Evolutionary conservation across 2,888 invertebrate species (phyloP).

Genomic region (Vannuccia rotundouncinata): DNA sequence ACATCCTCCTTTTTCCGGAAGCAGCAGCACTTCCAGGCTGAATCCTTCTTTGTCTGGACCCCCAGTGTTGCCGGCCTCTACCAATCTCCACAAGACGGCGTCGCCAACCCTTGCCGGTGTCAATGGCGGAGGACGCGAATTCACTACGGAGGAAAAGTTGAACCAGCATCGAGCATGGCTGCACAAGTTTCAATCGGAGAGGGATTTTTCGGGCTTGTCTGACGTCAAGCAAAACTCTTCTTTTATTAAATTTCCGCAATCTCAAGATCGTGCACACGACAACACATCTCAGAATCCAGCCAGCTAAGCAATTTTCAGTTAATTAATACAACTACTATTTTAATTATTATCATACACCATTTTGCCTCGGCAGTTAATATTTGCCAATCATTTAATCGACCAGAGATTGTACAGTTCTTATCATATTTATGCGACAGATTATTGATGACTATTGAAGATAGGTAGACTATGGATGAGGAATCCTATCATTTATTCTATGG

Average conservation of each 20-base stretch:
- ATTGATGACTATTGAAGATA: no score
- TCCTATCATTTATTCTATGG: no score
- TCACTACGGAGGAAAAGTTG: conserved; percentile 36
- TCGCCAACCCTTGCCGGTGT: background rate
- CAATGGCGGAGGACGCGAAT: background rate
- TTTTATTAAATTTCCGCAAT: background rate
- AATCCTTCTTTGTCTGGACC: background rate
- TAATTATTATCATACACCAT: background rate
- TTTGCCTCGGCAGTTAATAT: background rate
- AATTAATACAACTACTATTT: background rate
- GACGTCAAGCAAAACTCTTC: background rate
- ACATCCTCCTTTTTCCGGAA: conserved; percentile 20
- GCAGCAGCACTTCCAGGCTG: background rate
- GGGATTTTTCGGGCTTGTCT: background rate
- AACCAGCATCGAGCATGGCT: conserved; percentile 32
- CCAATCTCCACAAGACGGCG: background rate
- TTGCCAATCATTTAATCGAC: no score
- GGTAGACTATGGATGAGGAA: no score
- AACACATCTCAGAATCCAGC: no score
- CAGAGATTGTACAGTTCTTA: no score
- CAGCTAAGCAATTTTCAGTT: background rate
- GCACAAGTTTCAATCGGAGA: conserved; percentile 23
- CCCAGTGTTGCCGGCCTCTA: background rate
- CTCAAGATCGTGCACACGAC: background rate
- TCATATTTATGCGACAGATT: no score